Percentiles rank a stretch among this genome's conserved stretches.
Conservation (phyloP, 2,113 vertebrate genomes). For the Ciconia maguari region DNA sequence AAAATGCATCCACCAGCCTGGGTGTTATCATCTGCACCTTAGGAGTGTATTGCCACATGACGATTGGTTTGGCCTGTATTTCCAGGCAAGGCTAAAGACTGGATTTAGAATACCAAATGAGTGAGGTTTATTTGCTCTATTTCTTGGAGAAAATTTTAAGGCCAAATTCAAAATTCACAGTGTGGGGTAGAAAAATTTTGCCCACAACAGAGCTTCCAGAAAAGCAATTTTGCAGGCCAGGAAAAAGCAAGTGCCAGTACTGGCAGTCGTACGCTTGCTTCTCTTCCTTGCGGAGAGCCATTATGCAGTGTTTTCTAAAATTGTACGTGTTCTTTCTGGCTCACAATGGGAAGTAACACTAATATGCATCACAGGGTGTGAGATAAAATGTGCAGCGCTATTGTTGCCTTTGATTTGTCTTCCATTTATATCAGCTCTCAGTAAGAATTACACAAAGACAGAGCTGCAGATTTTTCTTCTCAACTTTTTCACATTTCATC, state of each 20-base stretch:
- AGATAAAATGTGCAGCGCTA: neutral
- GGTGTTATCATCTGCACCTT: neutral
- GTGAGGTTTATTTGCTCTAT: neutral
- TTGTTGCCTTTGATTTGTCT: conserved; percentile 51
- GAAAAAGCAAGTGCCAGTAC: neutral
- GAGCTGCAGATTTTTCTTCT: neutral
- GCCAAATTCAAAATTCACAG: neutral
- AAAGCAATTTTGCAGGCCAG: neutral
- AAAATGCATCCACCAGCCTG: neutral
- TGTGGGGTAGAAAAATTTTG: neutral
- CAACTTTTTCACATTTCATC: conserved; percentile 3
- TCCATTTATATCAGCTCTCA: conserved; percentile 10
- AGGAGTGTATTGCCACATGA: accelerated
- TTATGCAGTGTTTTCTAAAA: conserved; percentile 45
- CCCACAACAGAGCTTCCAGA: neutral
- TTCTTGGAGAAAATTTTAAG: neutral
- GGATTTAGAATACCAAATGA: neutral
- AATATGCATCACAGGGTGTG: conserved; percentile 40
- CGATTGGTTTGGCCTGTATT: neutral
- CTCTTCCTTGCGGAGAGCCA: neutral
- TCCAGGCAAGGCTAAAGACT: neutral
- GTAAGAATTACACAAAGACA: conserved; percentile 19
- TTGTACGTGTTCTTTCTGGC: conserved; percentile 32
- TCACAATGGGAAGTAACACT: conserved; percentile 39
- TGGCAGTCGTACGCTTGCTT: neutral